Evolutionary conservation across 2,888 invertebrate genomes (phyloP).

Genomic region (Pandemis cinnamomeana): DNA sequence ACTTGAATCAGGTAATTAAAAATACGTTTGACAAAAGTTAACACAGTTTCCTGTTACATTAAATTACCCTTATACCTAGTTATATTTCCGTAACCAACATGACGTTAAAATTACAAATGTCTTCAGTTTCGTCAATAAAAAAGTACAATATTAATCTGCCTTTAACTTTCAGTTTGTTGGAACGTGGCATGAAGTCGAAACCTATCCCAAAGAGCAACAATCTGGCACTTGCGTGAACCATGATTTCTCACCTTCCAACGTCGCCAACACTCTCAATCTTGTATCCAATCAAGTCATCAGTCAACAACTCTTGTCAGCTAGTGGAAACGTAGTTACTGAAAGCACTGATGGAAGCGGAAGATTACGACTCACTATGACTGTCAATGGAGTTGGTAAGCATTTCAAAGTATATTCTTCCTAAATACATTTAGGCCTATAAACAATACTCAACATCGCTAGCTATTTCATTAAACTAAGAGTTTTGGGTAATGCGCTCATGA

Average conservation of each 20-base stretch:
- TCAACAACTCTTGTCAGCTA: conserved; percentile 43
- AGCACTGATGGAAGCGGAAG: conserved; percentile 19
- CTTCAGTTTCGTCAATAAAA: background rate
- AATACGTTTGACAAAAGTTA: background rate
- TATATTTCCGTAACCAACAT: no score
- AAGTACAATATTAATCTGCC: background rate
- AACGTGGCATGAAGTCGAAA: conserved; percentile 82
- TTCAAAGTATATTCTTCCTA: background rate
- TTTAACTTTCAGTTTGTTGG: conserved; percentile 73
- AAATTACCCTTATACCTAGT: background rate
- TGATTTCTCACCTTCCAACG: background rate
- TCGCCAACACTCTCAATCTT: conserved; percentile 41
- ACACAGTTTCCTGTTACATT: background rate
- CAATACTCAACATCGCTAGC: no score
- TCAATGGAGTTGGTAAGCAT: conserved; percentile 8
- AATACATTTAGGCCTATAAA: background rate
- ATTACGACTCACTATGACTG: conserved; percentile 41
- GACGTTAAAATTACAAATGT: background rate
- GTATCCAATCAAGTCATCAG: conserved; percentile 50
- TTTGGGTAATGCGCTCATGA: background rate
- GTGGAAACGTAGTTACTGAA: conserved; percentile 9
- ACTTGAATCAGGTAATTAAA: conserved; percentile 51
- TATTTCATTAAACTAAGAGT: background rate
- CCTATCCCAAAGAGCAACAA: conserved; percentile 77
- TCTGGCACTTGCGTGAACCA: conserved; percentile 54